Base-by-base conservation (phyloP, 1,140 invertebrate genomes). In the Drosophila ercepeae region DNA sequence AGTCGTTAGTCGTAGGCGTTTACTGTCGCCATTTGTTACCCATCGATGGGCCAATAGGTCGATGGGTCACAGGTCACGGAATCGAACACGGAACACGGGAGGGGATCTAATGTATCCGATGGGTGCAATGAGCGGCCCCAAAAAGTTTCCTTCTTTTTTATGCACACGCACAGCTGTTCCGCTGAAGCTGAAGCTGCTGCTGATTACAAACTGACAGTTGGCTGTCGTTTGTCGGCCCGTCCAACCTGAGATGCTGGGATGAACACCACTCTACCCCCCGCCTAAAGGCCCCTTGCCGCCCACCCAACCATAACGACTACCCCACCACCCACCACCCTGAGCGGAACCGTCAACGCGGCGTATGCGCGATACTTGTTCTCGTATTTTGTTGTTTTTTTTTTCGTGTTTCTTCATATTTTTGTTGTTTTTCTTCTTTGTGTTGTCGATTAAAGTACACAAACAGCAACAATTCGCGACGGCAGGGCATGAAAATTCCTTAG, bases 381-480 rank as follows among this genome's bases (percentile, higher is more conserved):
- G 46, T 23, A 29, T 36, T 58, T 58, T 48, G 36, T n/a, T n/a
- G n/a, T n/a, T n/a, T n/a, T n/a, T 16, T 5, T 54, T n/a, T 36
- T 52, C 7, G 36, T 34, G 13, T 32, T 54, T 23, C 19, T 44
- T 51, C 18, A 8, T 27, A 27, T 32, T 11, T 9, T 42, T 42
- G 16, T 51, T 59, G 13, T 36, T 68, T n/a, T 36, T 34, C 27
- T 45, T 57, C 32, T 21, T 60, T 52, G 23, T 77, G 57, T 59
- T 81, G 55, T 60, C 82, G 57, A 60, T 67, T 88, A 88, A 86
- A 86, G 82, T 86, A 88, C 82, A 88, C 55, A 79, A 73, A 54
- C 50, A 58, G 29, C 63, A 69, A 55, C 51, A 73, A 61, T 44
- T 61, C 34, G 36, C 34, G 44, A 44, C 18, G 57, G 51, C 70